Conservation (phyloP, 2,888 invertebrate species). For the Drosophila lutescens region DNA sequence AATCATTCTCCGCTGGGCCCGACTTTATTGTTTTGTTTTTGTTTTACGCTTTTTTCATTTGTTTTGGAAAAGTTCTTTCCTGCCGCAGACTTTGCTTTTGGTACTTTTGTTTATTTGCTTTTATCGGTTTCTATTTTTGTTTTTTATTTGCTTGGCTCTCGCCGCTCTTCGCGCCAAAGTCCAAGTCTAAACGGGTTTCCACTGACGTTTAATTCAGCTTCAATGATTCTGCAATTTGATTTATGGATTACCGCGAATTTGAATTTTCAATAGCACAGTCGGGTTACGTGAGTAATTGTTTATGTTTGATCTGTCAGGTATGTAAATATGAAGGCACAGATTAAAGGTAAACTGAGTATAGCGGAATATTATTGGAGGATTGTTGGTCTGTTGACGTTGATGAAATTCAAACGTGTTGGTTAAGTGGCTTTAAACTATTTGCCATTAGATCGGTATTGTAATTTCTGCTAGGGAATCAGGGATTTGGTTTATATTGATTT, state of each 20-base stretch:
- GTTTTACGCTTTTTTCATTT: conserved; percentile 35
- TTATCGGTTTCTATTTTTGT: conserved; percentile 31
- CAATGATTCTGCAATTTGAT: conserved; percentile 38
- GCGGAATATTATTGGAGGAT: conserved; percentile 7
- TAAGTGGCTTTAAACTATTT: not conserved
- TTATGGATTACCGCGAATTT: conserved; percentile 38
- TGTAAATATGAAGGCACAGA: conserved; percentile 16
- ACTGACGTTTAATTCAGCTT: conserved; percentile 45
- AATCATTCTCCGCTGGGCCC: conserved; percentile 30
- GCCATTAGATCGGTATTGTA: not conserved
- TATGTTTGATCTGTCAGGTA: conserved; percentile 24
- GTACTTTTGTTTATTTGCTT: conserved; percentile 52
- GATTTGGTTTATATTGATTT: too few species aligned
- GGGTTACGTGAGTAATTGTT: conserved; percentile 17
- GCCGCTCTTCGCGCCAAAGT: conserved; percentile 20
- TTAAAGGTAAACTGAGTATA: conserved; percentile 15
- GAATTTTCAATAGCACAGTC: conserved; percentile 18
- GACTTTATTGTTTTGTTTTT: conserved; percentile 35
- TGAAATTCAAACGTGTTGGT: not conserved
- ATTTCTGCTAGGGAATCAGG: not conserved
- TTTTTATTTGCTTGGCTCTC: conserved; percentile 16
- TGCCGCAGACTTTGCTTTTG: conserved; percentile 65
- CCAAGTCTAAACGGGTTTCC: conserved; percentile 22
- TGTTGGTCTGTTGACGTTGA: not conserved
- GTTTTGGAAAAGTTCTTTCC: conserved; percentile 47